Base-by-base conservation (phyloP, 2,113 vertebrate genomes). In the Murina feae region DNA sequence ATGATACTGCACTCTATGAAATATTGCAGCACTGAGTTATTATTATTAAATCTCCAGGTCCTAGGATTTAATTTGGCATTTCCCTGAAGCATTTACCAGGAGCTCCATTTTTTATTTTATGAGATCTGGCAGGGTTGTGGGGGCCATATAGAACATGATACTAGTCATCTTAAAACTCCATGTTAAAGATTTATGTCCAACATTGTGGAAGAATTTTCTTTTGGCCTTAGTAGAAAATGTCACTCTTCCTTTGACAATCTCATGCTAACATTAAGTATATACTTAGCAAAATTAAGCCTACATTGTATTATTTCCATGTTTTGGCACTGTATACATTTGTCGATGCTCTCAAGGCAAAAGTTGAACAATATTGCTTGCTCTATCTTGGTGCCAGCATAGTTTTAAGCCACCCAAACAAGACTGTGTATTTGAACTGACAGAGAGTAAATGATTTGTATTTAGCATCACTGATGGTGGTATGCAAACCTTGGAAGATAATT, bases 401-500 rank as follows among this genome's bases (percentile, higher is more conserved):
- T 98, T 98, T 98, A 96, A 98, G 95, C 97, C 97, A 97, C 98
- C 97, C 97, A 98, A 98, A 98, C 96, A 96, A 95, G 97, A 96
- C 51, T 94, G 98, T 95, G 91, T 96, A 97, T 98, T 98, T 98
- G 98, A 98, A 98, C 97, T 97, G 98, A 98, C 98, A 98, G 98
- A 98, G 97, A 98, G 97, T 98, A 98, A 98, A 98, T 98, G 97
- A 98, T 98, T 98, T 98, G 97, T 98, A 98, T 98, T 98, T 98
- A 98, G 98, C 98, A 98, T 98, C 98, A 98, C 96, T 98, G 98
- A 98, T 98, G 97, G 96, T 95, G 37, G 97, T 98, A 98, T 98
- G 98, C 98, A 97, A 98, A 97, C 98, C 98, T 98, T 94, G 96
- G 97, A 97, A 97, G 86, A 97, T 98, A 97, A 98, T 97, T 98